phyloP scores from a whole-genome alignment of 1,140 invertebrate species.

The Antheraea mylitta region DNA sequence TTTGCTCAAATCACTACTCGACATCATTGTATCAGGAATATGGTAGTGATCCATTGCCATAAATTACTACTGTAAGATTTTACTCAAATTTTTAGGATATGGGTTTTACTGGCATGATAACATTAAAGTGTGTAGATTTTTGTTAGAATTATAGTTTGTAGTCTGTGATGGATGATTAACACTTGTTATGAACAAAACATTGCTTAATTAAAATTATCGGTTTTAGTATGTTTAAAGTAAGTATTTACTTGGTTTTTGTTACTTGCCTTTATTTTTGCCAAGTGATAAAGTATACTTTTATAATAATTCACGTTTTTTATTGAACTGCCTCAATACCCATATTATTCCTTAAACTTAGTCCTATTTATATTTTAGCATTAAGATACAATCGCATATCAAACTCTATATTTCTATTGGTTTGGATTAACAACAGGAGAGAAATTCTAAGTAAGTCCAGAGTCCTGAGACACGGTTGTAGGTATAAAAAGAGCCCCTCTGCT shows the following conservation, averaged over 20 bases:
- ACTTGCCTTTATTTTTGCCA: constrained; percentile 12
- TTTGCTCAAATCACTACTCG: no score
- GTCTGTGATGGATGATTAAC: constrained; percentile 12
- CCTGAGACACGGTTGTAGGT: no score
- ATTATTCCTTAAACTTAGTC: no score
- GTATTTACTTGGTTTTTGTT: constrained; percentile 11
- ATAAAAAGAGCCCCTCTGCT: no score
- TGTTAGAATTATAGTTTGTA: constrained; percentile 5
- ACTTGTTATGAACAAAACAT: constrained; percentile 10
- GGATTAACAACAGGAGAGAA: no score
- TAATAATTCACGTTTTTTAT: background rate
- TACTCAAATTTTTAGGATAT: background rate
- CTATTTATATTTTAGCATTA: no score
- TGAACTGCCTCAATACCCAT: background rate
- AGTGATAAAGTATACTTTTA: constrained; percentile 12
- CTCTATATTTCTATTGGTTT: no score
- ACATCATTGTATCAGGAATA: background rate
- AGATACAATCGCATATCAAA: no score
- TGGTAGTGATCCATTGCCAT: background rate
- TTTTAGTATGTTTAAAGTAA: background rate
- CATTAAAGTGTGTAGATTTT: background rate
- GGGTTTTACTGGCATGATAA: background rate
- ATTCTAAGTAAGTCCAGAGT: no score
- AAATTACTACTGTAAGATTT: background rate
- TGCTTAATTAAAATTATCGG: constrained; percentile 3